Conservation (phyloP, 2,113 vertebrate genomes). For the Ginglymostoma cirratum region DNA sequence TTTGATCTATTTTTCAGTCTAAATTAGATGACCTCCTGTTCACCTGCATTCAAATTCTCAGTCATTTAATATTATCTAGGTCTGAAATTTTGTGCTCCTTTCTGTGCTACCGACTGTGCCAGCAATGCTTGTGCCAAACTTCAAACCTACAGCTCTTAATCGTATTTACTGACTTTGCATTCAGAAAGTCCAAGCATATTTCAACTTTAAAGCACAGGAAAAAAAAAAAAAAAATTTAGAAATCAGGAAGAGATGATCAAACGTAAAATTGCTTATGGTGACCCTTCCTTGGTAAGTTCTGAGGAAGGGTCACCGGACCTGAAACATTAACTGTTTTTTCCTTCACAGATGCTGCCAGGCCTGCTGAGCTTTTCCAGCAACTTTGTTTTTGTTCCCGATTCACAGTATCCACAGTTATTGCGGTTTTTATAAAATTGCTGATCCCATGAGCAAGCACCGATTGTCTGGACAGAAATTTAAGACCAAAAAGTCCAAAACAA, state of each 20-base stretch:
- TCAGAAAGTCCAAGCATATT: neutral
- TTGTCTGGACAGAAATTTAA: neutral
- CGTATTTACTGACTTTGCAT: neutral
- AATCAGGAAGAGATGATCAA: neutral
- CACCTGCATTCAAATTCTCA: neutral
- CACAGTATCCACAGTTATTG: too few relatives aligned
- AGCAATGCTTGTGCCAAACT: neutral
- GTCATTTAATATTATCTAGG: neutral
- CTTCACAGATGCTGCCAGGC: too few relatives aligned
- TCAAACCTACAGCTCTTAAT: neutral
- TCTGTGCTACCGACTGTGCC: neutral
- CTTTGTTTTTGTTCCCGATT: too few relatives aligned
- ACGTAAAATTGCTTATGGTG: too few relatives aligned
- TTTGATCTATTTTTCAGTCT: too few relatives aligned
- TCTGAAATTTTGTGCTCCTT: neutral
- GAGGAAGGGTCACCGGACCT: too few relatives aligned
- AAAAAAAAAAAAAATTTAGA: neutral
- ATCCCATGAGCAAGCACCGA: neutral
- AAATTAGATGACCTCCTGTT: neutral
- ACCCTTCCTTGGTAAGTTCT: too few relatives aligned
- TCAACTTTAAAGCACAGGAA: neutral
- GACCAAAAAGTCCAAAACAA: neutral
- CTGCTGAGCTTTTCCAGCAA: too few relatives aligned
- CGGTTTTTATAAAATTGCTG: neutral
- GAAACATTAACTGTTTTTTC: too few relatives aligned